Conservation (phyloP, 2,113 vertebrate genomes). For the Loxodonta africana region DNA sequence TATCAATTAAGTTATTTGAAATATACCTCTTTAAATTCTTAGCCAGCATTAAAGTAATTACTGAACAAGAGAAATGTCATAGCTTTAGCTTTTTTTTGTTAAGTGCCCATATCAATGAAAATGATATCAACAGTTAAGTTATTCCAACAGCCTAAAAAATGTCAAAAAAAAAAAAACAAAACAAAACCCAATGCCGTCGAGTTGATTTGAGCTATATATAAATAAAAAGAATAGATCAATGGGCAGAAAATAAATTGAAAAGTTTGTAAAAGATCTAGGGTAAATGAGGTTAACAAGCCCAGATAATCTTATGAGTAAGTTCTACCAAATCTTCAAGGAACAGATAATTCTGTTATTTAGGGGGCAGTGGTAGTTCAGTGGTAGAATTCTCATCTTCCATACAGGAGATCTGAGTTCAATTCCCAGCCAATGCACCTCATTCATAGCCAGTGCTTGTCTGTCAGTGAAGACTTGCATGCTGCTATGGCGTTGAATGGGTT, state of each 20-base stretch:
- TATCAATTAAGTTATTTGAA: slow-evolving; percentile 8
- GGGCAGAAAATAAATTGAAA: slow-evolving; percentile 15
- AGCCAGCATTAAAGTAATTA: neutral
- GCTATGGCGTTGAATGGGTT: too few species aligned
- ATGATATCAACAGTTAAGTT: neutral
- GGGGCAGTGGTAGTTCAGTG: too few species aligned
- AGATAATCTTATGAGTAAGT: neutral
- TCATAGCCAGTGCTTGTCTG: too few species aligned
- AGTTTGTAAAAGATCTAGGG: neutral
- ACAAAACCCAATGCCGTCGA: too few species aligned
- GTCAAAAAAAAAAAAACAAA: neutral
- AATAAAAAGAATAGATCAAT: neutral
- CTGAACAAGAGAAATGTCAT: slow-evolving; percentile 8
- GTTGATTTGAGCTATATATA: neutral
- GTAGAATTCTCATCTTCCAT: too few species aligned
- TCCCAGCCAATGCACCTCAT: too few species aligned
- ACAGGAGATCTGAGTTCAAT: too few species aligned
- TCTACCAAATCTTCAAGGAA: slow-evolving; percentile 39
- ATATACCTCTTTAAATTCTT: slow-evolving; percentile 12
- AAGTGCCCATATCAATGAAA: neutral
- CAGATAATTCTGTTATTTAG: neutral
- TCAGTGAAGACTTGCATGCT: too few species aligned
- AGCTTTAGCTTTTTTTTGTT: slow-evolving; percentile 1
- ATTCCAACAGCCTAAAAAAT: neutral
- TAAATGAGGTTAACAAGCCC: neutral